Conservation (phyloP, 2,113 vertebrate species). For the Eleginops maclovinus region DNA sequence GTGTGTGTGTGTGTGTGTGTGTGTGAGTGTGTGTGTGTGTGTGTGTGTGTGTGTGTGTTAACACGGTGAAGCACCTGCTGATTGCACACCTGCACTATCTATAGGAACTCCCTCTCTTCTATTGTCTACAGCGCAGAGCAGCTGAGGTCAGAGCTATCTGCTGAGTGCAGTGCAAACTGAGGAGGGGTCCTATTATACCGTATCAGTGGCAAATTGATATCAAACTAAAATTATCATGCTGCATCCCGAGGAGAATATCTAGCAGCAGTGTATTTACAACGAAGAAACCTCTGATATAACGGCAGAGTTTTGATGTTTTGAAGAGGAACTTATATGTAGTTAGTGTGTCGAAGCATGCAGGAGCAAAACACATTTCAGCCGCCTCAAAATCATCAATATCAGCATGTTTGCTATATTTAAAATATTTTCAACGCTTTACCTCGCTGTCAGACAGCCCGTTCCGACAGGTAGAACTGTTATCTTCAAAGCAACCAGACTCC, state of each 20-base stretch:
- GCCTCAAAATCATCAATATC: too few relatives aligned
- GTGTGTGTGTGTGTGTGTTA: constrained; percentile 27
- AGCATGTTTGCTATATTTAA: too few relatives aligned
- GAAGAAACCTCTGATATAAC: not conserved
- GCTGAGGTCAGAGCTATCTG: constrained; percentile 67
- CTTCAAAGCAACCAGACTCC: too few relatives aligned
- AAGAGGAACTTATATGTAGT: too few relatives aligned
- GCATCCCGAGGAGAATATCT: constrained; percentile 24
- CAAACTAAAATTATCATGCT: constrained; percentile 36
- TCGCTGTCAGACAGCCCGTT: too few relatives aligned
- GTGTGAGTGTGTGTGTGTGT: constrained; percentile 7
- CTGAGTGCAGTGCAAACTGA: constrained; percentile 67
- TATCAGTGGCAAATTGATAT: constrained; percentile 47
- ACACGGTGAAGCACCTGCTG: constrained; percentile 66
- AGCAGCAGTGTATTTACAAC: not conserved
- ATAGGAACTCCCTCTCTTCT: constrained; percentile 63
- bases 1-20: constrained; percentile 1
- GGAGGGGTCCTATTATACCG: constrained; percentile 45
- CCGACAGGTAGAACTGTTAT: too few relatives aligned
- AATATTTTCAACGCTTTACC: too few relatives aligned
- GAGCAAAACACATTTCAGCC: too few relatives aligned
- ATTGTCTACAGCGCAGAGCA: constrained; percentile 58
- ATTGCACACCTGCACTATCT: constrained; percentile 73
- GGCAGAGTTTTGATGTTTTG: not conserved
- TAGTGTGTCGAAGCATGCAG: too few relatives aligned